phyloP scores from a whole-genome alignment of 2,113 vertebrate species.

The Oxygymnocypris stewartii region DNA sequence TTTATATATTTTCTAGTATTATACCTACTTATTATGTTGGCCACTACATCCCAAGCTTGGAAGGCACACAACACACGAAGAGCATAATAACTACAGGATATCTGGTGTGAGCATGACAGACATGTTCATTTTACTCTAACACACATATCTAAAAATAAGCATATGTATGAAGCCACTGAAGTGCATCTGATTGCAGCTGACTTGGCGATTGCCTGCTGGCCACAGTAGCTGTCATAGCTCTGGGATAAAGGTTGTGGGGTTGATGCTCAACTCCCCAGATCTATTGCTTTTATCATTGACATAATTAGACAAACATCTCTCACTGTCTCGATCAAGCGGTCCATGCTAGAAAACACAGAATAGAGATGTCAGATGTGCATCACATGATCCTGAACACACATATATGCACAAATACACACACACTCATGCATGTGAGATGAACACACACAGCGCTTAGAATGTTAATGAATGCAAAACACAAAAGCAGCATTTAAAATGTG shows the following conservation, averaged over 20 bases:
- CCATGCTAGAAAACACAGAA: neutral
- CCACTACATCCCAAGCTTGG: neutral
- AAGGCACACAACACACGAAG: neutral
- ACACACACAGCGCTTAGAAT: neutral
- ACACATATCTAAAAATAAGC: slow-evolving; percentile 69
- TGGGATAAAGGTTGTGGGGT: slow-evolving; percentile 14
- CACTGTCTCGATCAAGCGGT: neutral
- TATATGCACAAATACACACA: slow-evolving; percentile 5
- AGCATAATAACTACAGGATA: slow-evolving; percentile 29
- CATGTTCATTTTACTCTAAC: slow-evolving; percentile 36
- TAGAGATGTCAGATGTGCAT: slow-evolving; percentile 3
- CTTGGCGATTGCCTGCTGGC: slow-evolving; percentile 63
- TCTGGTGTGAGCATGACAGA: slow-evolving; percentile 55
- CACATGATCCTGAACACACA: neutral
- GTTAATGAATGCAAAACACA: slow-evolving; percentile 22
- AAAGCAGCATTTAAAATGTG: slow-evolving; percentile 2
- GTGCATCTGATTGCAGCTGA: slow-evolving; percentile 59
- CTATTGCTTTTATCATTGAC: slow-evolving; percentile 47
- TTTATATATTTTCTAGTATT: neutral
- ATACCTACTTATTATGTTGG: neutral
- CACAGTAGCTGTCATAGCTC: slow-evolving; percentile 46
- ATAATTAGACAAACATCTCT: slow-evolving; percentile 20
- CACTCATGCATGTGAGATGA: neutral
- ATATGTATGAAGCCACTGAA: slow-evolving; percentile 49
- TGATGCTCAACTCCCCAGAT: slow-evolving; percentile 39